Conservation (phyloP, 92 coral and sea anemone genomes). For the Zoanthus sansibaricus region DNA sequence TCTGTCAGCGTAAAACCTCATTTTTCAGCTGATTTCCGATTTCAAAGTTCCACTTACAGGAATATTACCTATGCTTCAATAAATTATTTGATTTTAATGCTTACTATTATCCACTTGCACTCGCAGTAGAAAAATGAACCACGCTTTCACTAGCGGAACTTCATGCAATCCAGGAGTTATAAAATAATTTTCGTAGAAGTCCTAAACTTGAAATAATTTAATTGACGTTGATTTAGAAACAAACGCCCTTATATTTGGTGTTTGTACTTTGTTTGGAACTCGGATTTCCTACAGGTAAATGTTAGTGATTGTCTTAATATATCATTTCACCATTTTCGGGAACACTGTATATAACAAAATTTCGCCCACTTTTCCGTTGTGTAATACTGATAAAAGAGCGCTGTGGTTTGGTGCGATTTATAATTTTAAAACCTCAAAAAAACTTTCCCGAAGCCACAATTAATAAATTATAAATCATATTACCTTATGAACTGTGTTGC, state of each 20-base stretch:
- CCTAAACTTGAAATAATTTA: background rate
- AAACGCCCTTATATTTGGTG: background rate
- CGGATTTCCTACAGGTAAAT: constrained; percentile 33
- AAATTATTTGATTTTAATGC: background rate
- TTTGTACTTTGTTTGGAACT: background rate
- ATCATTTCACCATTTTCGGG: constrained; percentile 22
- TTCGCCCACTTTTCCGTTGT: background rate
- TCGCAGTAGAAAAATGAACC: too few relatives aligned
- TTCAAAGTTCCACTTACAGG: too few relatives aligned
- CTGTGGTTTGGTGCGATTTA: background rate
- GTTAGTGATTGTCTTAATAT: background rate
- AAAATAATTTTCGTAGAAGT: too few relatives aligned
- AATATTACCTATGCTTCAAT: too few relatives aligned
- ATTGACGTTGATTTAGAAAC: constrained; percentile 21
- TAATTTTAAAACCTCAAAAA: background rate
- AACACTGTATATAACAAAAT: constrained; percentile 3
- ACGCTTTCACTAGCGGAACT: too few relatives aligned
- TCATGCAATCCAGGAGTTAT: too few relatives aligned
- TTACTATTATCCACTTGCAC: background rate
- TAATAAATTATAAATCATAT: too few relatives aligned
- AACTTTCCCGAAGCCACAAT: too few relatives aligned
- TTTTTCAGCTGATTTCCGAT: too few relatives aligned
- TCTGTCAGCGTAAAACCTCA: too few relatives aligned
- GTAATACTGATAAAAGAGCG: background rate
- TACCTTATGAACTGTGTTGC: too few relatives aligned